These are phyloP conservation scores for Columbina picui DNA, from an alignment of 2,113 vertebrate species.

Conservation along the genomic window DNA sequence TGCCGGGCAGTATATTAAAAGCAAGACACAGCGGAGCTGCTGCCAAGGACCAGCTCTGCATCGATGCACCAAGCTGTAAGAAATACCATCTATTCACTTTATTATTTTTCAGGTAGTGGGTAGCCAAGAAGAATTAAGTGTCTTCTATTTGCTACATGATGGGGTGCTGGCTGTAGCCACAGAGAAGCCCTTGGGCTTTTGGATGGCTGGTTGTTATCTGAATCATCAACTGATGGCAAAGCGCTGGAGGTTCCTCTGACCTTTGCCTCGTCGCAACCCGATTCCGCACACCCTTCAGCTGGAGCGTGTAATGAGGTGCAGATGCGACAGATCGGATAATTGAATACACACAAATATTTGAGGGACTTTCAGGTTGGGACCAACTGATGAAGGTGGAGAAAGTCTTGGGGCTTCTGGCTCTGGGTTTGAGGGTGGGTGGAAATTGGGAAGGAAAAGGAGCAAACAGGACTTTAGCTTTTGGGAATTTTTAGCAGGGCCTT, in stretches of 20 bases:
- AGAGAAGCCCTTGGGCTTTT: not conserved
- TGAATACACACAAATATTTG: not conserved
- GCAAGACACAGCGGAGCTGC: not conserved
- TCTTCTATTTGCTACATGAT: not conserved
- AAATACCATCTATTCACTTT: not conserved
- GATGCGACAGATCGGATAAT: conserved; percentile 37
- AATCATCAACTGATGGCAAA: conserved; percentile 19
- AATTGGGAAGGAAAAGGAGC: not conserved
- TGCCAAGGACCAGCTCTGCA: not conserved
- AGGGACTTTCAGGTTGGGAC: not conserved
- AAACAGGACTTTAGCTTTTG: fast-evolving
- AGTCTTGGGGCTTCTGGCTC: not conserved
- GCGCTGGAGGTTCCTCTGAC: conserved; percentile 54
- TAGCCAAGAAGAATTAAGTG: not conserved
- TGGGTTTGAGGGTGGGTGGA: not conserved
- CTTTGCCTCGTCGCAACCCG: conserved; percentile 31
- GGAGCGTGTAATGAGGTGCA: conserved; percentile 66
- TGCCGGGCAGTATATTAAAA: conserved; percentile 49
- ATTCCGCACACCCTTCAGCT: not conserved
- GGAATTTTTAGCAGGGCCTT: no score
- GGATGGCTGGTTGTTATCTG: conserved; percentile 2
- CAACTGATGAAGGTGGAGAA: not conserved
- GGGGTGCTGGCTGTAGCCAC: not conserved
- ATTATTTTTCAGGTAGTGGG: not conserved
- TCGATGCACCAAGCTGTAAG: not conserved